Evolutionary conservation across 2,797 vertebrate genomes (phyloP).

Genomic region (Eupleurogrammus muticus): DNA sequence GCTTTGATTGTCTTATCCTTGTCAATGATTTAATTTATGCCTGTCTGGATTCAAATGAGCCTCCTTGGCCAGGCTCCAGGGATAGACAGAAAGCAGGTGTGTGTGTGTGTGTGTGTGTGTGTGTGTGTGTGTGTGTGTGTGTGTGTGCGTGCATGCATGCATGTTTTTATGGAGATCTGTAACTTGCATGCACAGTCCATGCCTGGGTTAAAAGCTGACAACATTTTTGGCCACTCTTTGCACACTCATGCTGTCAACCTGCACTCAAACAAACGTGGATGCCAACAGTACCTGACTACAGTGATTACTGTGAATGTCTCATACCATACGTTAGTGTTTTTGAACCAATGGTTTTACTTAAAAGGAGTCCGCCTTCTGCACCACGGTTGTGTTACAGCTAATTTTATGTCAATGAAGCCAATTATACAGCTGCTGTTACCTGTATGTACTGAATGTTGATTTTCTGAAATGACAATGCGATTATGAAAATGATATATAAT

Average conservation of each 20-base stretch:
- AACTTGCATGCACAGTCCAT: neutral
- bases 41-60: conserved; percentile 53
- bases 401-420: too few relatives aligned
- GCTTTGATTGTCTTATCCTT: conserved; percentile 49
- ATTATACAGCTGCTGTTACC: too few relatives aligned
- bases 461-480: too few relatives aligned
- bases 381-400: too few relatives aligned
- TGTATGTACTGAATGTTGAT: too few relatives aligned
- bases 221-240: neutral
- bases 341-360: too few relatives aligned
- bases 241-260: neutral
- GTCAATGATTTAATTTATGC: conserved; percentile 65
- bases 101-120: neutral
- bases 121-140: too few relatives aligned
- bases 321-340: too few relatives aligned
- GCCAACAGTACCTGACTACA: neutral
- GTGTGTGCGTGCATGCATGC: neutral
- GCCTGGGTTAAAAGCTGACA: too few relatives aligned
- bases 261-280: neutral
- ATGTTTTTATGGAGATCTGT: conserved; percentile 2
- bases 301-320: too few relatives aligned
- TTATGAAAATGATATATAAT: too few relatives aligned
- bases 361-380: too few relatives aligned
- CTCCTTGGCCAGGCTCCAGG: conserved; percentile 51
- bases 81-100: conserved; percentile 58